Conservation (phyloP, 2,888 invertebrate species). For the Agrilus mali region DNA sequence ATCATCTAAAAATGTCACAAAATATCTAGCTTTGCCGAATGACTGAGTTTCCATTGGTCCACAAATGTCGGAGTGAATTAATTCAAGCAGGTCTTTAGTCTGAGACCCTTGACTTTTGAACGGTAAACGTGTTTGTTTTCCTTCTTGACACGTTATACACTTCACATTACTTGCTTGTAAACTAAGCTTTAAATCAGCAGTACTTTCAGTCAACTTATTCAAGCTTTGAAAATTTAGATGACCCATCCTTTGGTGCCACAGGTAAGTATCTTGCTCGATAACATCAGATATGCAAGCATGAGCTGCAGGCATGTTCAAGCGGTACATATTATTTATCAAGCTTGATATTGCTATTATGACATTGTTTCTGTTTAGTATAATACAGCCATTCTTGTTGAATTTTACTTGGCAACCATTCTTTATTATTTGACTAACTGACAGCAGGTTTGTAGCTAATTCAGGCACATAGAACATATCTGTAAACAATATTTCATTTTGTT, state of each 20-base stretch:
- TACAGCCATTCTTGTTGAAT: slow-evolving; percentile 3
- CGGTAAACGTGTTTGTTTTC: slow-evolving; percentile 15
- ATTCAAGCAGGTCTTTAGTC: slow-evolving; percentile 12
- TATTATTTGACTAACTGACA: slow-evolving; percentile 10
- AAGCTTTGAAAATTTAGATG: slow-evolving; percentile 3
- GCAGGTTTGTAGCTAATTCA: slow-evolving; percentile 7
- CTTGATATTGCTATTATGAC: slow-evolving; percentile 4
- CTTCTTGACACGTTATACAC: slow-evolving; percentile 13
- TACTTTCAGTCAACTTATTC: slow-evolving; percentile 1
- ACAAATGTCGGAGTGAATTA: slow-evolving; percentile 17
- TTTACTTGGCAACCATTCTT: slow-evolving; percentile 8
- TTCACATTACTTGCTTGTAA: slow-evolving; percentile 12
- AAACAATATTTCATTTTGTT: slow-evolving; percentile 8
- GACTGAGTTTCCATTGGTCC: slow-evolving; percentile 16
- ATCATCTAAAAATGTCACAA: slow-evolving; percentile 22
- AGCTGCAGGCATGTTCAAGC: background rate
- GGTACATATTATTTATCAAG: slow-evolving; percentile 1
- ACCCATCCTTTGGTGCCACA: slow-evolving; percentile 2
- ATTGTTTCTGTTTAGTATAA: slow-evolving; percentile 4
- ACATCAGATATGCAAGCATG: slow-evolving; percentile 1
- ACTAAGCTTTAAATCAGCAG: slow-evolving; percentile 12
- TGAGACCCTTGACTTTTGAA: slow-evolving; percentile 11
- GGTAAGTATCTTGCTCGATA: slow-evolving; percentile 1
- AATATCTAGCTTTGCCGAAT: slow-evolving; percentile 15
- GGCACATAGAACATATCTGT: slow-evolving; percentile 9